Conservation (phyloP, 2,797 vertebrate genomes). For the Coregonus ussuriensis region DNA sequence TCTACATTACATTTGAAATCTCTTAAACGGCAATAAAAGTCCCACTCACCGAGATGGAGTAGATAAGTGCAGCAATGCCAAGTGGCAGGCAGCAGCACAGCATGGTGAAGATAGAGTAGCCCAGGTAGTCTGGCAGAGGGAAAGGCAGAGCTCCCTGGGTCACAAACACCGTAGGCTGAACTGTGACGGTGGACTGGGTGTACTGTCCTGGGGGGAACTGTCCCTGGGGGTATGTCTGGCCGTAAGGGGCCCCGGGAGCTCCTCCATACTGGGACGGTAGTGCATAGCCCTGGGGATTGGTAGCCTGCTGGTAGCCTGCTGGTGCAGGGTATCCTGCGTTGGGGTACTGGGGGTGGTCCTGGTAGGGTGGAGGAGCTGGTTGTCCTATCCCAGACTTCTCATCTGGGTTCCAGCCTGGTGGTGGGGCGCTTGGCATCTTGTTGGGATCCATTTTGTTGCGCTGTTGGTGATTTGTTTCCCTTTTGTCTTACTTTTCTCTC, state of each 20-base stretch:
- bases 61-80: slow-evolving; percentile 75
- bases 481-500: background rate
- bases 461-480: background rate
- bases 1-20: too few relatives aligned
- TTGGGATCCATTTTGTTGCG: slow-evolving; percentile 57
- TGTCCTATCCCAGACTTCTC: slow-evolving; percentile 58
- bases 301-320: background rate
- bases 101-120: slow-evolving; percentile 77
- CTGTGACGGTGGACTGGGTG: slow-evolving; percentile 29
- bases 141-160: slow-evolving; percentile 37
- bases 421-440: slow-evolving; percentile 42
- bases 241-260: slow-evolving; percentile 4
- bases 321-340: slow-evolving; percentile 22
- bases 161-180: slow-evolving; percentile 63
- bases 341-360: slow-evolving; percentile 34
- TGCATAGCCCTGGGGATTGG: slow-evolving; percentile 38
- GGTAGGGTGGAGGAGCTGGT: slow-evolving; percentile 63
- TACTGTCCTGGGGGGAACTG: slow-evolving; percentile 27
- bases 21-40: background rate
- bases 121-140: slow-evolving; percentile 69
- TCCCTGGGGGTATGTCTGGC: slow-evolving; percentile 16
- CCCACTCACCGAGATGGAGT: slow-evolving; percentile 75
- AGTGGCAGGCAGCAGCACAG: slow-evolving; percentile 79
- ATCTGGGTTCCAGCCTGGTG: slow-evolving; percentile 21
- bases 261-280: slow-evolving; percentile 20